Evolutionary conservation across 2,797 vertebrate genomes (phyloP).

Genomic region (Trematocara caparti): DNA sequence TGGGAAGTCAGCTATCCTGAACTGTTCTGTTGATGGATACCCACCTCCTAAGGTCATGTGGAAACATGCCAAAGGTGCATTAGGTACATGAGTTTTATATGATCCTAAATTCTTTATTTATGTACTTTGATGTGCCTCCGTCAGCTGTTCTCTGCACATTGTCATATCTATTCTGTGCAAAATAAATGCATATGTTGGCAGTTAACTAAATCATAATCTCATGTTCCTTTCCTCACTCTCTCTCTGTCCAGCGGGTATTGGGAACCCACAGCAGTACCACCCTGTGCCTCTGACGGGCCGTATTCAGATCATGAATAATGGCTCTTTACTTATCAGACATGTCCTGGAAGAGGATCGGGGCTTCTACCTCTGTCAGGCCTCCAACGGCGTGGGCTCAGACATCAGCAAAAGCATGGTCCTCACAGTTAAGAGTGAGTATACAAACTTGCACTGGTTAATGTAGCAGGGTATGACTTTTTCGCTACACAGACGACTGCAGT

Average conservation of each 20-base stretch:
- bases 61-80: constrained; percentile 93
- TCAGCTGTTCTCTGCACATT: background rate
- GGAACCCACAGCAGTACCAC: constrained; percentile 97
- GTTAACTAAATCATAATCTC: background rate
- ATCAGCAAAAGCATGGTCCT: constrained; percentile 99
- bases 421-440: constrained; percentile 91
- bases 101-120: background rate
- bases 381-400: constrained; percentile 96
- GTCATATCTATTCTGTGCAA: background rate
- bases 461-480: background rate
- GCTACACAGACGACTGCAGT: background rate
- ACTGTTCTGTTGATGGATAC: constrained; percentile 96
- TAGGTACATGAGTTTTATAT: constrained; percentile 37
- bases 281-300: constrained; percentile 94
- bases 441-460: background rate
- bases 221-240: background rate
- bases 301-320: constrained; percentile 96
- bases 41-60: constrained; percentile 98
- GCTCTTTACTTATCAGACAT: constrained; percentile 93
- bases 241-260: constrained; percentile 77
- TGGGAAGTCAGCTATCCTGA: constrained; percentile 93
- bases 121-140: background rate
- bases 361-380: constrained; percentile 98
- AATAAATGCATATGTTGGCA: background rate
- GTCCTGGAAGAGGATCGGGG: constrained; percentile 96